Conservation (phyloP, 2,888 invertebrate genomes). For the Dromius quadrimaculatus region DNA sequence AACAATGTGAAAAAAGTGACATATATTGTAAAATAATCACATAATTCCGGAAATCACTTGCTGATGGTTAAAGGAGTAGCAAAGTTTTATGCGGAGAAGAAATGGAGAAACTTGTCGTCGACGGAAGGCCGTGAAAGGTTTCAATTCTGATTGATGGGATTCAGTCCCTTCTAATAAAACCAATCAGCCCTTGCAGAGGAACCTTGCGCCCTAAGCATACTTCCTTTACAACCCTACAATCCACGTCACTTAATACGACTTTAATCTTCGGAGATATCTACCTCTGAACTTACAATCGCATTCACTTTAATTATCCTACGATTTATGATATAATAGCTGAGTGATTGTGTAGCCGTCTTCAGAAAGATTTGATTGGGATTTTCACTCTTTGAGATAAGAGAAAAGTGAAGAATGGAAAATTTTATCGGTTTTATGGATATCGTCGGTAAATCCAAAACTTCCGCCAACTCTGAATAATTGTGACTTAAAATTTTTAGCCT, state of each 20-base stretch:
- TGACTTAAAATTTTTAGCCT: too few species aligned
- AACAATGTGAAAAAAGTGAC: constrained; percentile 43
- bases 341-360: too few species aligned
- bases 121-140: constrained; percentile 44
- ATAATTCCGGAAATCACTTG: constrained; percentile 45
- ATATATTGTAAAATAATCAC: constrained; percentile 42
- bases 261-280: constrained; percentile 54
- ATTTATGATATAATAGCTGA: constrained; percentile 37
- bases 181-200: constrained; percentile 54
- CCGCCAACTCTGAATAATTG: too few species aligned
- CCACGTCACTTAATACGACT: constrained; percentile 57
- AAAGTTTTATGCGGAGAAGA: constrained; percentile 18
- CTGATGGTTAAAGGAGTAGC: constrained; percentile 12
- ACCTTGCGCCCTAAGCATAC: constrained; percentile 13
- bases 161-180: constrained; percentile 57
- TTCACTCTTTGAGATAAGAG: too few species aligned
- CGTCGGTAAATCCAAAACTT: too few species aligned
- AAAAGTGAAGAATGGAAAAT: too few species aligned
- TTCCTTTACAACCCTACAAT: constrained; percentile 27
- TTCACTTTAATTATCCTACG: constrained; percentile 43
- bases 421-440: too few species aligned
- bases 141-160: constrained; percentile 58
- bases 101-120: constrained; percentile 1
- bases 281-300: constrained; percentile 34
- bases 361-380: too few species aligned